Base-by-base conservation (phyloP, 2,113 vertebrate genomes). In the Gallinago media region DNA sequence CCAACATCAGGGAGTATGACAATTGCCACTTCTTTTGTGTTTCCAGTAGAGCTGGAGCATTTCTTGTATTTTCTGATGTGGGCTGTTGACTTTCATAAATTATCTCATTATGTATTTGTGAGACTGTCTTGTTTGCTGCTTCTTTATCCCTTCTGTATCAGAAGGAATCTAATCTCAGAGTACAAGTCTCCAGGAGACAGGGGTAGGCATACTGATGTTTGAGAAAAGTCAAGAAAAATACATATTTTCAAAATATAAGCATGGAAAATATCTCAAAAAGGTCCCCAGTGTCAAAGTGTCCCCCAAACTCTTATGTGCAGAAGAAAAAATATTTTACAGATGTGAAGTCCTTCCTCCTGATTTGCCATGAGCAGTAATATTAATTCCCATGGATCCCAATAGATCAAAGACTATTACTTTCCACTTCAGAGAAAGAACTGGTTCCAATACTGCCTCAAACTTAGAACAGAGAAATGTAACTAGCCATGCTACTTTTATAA, bases 1-100 rank as follows among this genome's bases (percentile, higher is more conserved):
- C 34, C n/a, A 80, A 7, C 5, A 16, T 2, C 20, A 49, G 18
- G 0, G 0, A 83, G 21, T 8, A 13, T 12, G 46, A 21, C 6
- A 32, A 38, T 27, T 32, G 22, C 29, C 7, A 15, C 3, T 18
- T 5, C 3, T 66, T 70, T 42, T 55, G 23, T 32, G 12, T 44
- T 84, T 40, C 20, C 32, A 25, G 8, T 44, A 38, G 10, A 71
- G 40, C 12, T 63, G 22, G 20, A 77, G 81, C 5, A 47, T 21
- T 63, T 16, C 13, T 55, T 55, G 3, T 59, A 12, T 85, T 94
- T 92, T 56, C 31, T 47, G 31, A 0, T 12, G 5, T 20, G 23
- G 15, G 21, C 46, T 83, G 21, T 26, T 67, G 22, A 12, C 17
- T 88, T 62, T 27, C 38, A 8, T 6, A 15, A 21, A 23, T 12